phyloP scores from a whole-genome alignment of 2,113 vertebrate genomes.

The Cavia porcellus region DNA sequence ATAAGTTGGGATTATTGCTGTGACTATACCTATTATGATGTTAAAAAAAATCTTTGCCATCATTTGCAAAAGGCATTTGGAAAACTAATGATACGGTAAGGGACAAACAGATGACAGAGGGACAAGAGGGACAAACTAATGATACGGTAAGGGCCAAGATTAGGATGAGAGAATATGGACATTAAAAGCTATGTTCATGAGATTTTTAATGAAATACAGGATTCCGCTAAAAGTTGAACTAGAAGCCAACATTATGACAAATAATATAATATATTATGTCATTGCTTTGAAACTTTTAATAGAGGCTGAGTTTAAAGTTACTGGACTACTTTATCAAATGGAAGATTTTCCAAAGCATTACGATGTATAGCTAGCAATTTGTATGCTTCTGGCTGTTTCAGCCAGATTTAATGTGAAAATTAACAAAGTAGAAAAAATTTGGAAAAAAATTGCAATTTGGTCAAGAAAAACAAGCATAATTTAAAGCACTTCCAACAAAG shows the following conservation, averaged over 20 bases:
- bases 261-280: not conserved
- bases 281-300: not conserved
- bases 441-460: not conserved
- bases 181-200: not conserved
- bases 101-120: not conserved
- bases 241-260: not conserved
- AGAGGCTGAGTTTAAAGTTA: not conserved
- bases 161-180: not conserved
- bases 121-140: not conserved
- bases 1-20: not conserved
- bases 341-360: not conserved
- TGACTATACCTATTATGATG: not conserved
- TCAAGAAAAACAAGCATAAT: not conserved
- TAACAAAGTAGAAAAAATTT: not conserved
- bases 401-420: not conserved
- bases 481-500: not conserved
- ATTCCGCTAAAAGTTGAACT: not conserved
- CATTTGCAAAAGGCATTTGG: too few species aligned
- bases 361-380: not conserved
- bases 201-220: not conserved
- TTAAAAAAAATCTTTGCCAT: not conserved
- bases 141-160: not conserved
- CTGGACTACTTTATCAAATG: not conserved
- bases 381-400: not conserved
- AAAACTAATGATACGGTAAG: not conserved